Percentiles rank a stretch among this genome's conserved stretches.
These are phyloP conservation scores for Enhydra lutris DNA, from an alignment of 2,113 vertebrate genomes.

Conservation along the genomic window DNA sequence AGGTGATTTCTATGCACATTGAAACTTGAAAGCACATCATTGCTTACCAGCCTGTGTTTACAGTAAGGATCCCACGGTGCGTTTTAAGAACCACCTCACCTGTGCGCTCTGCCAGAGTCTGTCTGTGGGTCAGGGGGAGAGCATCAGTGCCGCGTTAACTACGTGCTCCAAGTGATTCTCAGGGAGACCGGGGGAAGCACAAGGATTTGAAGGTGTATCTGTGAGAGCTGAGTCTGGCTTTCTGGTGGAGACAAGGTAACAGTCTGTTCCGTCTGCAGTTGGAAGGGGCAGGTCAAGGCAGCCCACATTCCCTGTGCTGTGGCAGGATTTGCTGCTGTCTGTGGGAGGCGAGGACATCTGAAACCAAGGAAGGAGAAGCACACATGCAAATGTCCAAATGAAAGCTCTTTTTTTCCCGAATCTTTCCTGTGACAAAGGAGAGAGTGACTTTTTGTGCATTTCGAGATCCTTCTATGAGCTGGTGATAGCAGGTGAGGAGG, in stretches of 20 bases:
- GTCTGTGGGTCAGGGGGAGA: not conserved
- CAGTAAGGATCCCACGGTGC: not conserved
- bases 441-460: not conserved
- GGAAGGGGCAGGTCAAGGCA: not conserved
- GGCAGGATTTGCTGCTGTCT: not conserved
- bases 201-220: not conserved
- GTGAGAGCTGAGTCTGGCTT: not conserved
- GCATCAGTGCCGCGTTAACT: not conserved
- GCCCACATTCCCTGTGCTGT: not conserved
- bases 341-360: no score
- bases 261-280: not conserved
- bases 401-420: not conserved
- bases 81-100: not conserved
- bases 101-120: not conserved
- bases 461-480: not conserved
- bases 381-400: no score
- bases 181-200: not conserved
- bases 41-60: not conserved
- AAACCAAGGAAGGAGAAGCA: not conserved
- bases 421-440: not conserved
- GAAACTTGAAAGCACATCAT: no score
- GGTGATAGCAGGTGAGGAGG: not conserved
- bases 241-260: not conserved
- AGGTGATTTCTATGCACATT: no score
- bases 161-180: not conserved